Evolutionary conservation across 2,888 invertebrate species (phyloP), one percentile per base, ranked within the genome.

Genomic region (Cheiracanthium punctorium): DNA sequence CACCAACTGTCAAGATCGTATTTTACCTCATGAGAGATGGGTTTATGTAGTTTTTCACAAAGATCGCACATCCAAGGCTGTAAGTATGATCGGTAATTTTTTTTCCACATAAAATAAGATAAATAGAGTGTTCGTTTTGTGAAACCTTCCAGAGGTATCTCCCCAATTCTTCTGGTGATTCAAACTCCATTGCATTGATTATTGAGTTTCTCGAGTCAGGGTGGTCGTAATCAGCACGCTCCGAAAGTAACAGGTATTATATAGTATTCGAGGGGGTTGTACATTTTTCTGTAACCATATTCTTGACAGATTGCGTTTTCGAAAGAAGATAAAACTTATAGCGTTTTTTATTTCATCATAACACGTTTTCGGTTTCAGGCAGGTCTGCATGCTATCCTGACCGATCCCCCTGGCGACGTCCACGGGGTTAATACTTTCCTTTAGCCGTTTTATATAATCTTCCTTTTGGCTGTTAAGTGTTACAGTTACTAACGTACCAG

Each of bases 221-320:
- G 10, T 29, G 14, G 0, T 87, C 84, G 72, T 91, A 91, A 79
- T 91, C 89, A 0, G 89, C 90, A 5, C 90, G n/a, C 88, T 0
- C 91, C 91, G 58, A 90, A 90, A 1, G 90, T 90, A 1, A 91
- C 89, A 0, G 90, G 91, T 8, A 91, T 88, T 17, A 91, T 88
- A 67, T 90, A 81, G 29, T 88, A 86, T 12, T 84, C 84, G n/a
- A 90, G 80, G 7, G 88, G 80, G 7, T 88, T 82, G 79, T 89
- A 90, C 8, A 91, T 80, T 75, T 91, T 91, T 77, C 91, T 91
- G 0, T 90, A 90, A 0, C 91, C 89, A 87, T 91, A 91, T 73
- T 91, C 90, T 14, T 80, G 80, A 82, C 91, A 91, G 87, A 88
- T 72, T 5, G 87, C 86, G 48, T 86, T 84, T 76, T 87, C 88